Conservation (phyloP, 2,113 vertebrate species). For the Bubo blakistoni region DNA sequence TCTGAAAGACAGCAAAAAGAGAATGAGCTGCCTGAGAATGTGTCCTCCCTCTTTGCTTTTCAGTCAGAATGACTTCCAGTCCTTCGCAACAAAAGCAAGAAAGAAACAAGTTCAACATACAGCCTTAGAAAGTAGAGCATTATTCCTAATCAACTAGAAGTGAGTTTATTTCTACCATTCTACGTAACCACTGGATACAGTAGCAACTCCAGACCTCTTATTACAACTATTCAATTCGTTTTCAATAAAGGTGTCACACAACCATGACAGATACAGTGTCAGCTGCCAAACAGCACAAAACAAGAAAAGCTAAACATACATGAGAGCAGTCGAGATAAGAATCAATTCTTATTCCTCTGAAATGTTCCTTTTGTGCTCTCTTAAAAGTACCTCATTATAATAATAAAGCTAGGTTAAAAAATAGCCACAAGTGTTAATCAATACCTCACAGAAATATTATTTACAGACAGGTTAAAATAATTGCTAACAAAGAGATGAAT, state of each 20-base stretch:
- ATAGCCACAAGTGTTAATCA: not conserved
- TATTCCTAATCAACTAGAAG: not conserved
- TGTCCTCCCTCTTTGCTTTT: not conserved
- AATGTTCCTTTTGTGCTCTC: not conserved
- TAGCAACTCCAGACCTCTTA: not conserved
- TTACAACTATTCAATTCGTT: not conserved
- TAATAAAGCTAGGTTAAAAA: not conserved
- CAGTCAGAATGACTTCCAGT: not conserved
- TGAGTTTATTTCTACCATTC: not conserved
- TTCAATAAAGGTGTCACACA: not conserved
- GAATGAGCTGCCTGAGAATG: not conserved
- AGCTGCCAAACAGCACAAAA: not conserved
- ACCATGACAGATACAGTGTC: rapidly evolving
- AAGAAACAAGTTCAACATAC: not conserved
- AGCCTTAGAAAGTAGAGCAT: not conserved
- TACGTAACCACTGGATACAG: not conserved
- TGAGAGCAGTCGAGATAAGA: not conserved
- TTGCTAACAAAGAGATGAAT: not conserved
- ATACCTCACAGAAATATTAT: not conserved
- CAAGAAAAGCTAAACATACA: not conserved
- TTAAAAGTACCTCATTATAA: not conserved
- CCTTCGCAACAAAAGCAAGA: not conserved
- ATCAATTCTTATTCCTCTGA: not conserved
- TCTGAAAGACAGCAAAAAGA: not conserved
- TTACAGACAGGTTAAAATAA: not conserved